A percentile compares a stretch with the other conserved stretches of the same genome.
Conservation (phyloP, 2,888 invertebrate genomes). For the Troides aeacus region DNA sequence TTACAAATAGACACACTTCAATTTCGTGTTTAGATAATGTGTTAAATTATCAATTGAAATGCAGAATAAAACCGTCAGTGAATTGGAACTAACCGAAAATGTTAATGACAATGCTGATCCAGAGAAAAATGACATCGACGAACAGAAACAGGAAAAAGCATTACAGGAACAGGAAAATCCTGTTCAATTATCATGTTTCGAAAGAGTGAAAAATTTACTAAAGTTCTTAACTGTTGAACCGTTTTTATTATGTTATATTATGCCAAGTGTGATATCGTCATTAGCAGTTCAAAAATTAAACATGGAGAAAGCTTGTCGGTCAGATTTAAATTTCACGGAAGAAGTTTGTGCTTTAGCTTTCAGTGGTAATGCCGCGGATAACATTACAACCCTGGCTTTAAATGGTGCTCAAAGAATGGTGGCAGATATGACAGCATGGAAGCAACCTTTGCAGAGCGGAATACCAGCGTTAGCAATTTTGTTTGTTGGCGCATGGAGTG, state of each 20-base stretch:
- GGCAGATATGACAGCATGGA: constrained; percentile 78
- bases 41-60: constrained; percentile 35
- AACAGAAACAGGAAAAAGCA: constrained; percentile 1
- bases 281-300: constrained; percentile 76
- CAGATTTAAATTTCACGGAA: constrained; percentile 71
- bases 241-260: constrained; percentile 81
- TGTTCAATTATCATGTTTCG: constrained; percentile 25
- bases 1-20: constrained; percentile 45
- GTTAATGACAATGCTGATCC: constrained; percentile 28
- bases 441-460: constrained; percentile 75
- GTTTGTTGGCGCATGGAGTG: constrained; percentile 83
- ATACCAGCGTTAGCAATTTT: constrained; percentile 79
- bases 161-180: neutral
- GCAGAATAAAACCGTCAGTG: constrained; percentile 40
- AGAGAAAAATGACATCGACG: constrained; percentile 6
- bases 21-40: constrained; percentile 32
- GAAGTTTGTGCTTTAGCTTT: constrained; percentile 69
- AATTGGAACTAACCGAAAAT: constrained; percentile 37
- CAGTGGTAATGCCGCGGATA: constrained; percentile 51
- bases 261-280: constrained; percentile 82
- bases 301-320: constrained; percentile 79
- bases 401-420: constrained; percentile 64
- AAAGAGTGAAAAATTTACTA: constrained; percentile 42
- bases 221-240: constrained; percentile 82
- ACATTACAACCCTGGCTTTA: constrained; percentile 55